phyloP scores from a whole-genome alignment of 2,113 vertebrate species.

The Crotalus helleri region DNA sequence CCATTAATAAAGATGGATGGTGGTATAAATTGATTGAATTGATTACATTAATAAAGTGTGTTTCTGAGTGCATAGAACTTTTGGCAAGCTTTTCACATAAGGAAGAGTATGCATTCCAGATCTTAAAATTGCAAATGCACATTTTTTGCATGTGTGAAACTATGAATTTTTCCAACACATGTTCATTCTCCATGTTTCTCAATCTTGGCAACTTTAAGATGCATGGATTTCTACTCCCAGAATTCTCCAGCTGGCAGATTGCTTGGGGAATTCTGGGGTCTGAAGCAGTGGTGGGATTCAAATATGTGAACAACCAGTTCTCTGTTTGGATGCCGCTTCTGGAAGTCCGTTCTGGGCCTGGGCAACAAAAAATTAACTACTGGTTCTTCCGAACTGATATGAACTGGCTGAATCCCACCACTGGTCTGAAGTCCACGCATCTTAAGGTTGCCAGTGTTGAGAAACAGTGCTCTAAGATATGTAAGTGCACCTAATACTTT shows the following conservation, averaged over 20 bases:
- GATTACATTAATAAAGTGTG: background rate
- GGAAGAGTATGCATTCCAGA: background rate
- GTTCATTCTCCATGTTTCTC: background rate
- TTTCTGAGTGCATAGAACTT: background rate
- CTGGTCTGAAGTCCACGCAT: background rate
- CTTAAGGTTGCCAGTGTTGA: background rate
- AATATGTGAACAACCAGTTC: too few relatives aligned
- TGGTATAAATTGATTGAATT: background rate
- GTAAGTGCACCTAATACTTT: background rate
- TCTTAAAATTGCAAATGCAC: background rate
- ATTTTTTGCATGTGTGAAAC: background rate
- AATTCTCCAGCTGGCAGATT: background rate
- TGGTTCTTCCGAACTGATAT: too few relatives aligned
- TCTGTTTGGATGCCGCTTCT: too few relatives aligned
- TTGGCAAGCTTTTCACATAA: background rate
- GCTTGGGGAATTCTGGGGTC: background rate
- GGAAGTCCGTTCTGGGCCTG: too few relatives aligned
- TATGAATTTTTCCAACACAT: background rate
- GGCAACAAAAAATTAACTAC: too few relatives aligned
- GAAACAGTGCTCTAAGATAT: background rate
- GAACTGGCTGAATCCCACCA: too few relatives aligned
- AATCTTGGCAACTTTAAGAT: background rate
- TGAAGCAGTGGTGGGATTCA: background rate
- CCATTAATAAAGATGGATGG: background rate
- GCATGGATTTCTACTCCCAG: background rate